Base-by-base conservation (phyloP, 2,888 invertebrate genomes). In the Argyresthia goedartella region DNA sequence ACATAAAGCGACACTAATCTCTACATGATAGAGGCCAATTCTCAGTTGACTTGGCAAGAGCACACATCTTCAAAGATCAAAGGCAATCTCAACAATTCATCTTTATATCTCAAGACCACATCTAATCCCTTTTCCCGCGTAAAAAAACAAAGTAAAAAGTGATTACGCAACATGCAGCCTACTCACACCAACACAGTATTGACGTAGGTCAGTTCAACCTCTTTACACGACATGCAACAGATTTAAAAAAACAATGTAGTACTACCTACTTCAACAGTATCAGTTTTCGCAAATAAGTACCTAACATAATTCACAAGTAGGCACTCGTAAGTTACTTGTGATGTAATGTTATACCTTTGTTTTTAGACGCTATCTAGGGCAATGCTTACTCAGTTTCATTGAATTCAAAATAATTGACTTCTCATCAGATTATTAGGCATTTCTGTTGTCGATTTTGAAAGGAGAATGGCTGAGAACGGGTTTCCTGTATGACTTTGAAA, bases 101-200 rank as follows among this genome's bases (percentile, higher is more conserved):
- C 25, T 25, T 25, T 25, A 25, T 25, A 4, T 25, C 25, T 25
- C 25, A 25, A 25, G 25, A 25, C n/a, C 39, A 8, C 39, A 8
- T 11, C 10, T 39, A n/a, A 9, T 9, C 9, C 47, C 36, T 34
- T 42, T 50, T 52, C 42, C 48, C 44, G 36, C 52, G 45, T n/a
- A 39, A 54, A 51, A 52, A 49, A 54, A 53, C 34, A 42, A 52
- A 52, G 14, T 60, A 61, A 57, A 63, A 66, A 64, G 64, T 66
- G 67, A 74, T 77, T 76, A 75, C 71, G 66, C 69, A 72, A 76
- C 67, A 25, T 39, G n/a, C 54, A 62, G 64, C 51, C 64, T 64
- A 59, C 64, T 62, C 64, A 58, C 62, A 64, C 56, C 60, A 50
- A 53, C 54, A 16, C 16, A 34, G 11, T 10, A 36, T 45, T 51